Evolutionary conservation across 2,113 vertebrate species (phyloP).

Genomic region (Amblyopsis rosae): DNA sequence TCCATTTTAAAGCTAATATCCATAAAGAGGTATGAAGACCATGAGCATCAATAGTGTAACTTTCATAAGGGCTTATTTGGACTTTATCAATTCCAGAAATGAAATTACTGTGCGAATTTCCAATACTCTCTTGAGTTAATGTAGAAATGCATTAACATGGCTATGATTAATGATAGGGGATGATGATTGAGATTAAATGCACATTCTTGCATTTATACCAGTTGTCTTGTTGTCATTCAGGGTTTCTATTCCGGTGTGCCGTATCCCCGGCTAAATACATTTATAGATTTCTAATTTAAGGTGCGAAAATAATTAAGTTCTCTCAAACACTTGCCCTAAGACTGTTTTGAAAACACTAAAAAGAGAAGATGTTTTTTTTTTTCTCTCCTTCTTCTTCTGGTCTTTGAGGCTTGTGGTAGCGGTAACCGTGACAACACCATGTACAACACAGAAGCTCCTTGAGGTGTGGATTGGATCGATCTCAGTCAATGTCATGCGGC

Average conservation of each 20-base stretch:
- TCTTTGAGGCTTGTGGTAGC: constrained; percentile 50
- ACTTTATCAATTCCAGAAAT: neutral
- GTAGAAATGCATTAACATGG: neutral
- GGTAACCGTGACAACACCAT: constrained; percentile 52
- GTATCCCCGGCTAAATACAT: too few species aligned
- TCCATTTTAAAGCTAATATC: constrained; percentile 36
- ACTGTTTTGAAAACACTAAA: constrained; percentile 53
- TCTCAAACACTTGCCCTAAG: constrained; percentile 11
- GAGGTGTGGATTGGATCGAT: constrained; percentile 70
- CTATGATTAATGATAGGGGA: neutral
- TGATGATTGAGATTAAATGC: neutral
- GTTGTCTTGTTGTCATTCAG: neutral
- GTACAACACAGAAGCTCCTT: constrained; percentile 64
- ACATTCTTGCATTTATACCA: neutral
- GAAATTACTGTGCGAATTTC: neutral
- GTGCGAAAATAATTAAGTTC: too few species aligned
- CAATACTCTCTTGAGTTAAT: neutral
- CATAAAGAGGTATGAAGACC: constrained; percentile 10
- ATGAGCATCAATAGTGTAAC: neutral
- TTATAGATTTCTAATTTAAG: too few species aligned
- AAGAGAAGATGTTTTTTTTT: constrained; percentile 15
- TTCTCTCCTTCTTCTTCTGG: constrained; percentile 18
- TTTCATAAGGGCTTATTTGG: neutral
- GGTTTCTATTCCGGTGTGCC: neutral
- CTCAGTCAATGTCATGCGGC: constrained; percentile 74